Conservation (phyloP, 2,113 vertebrate species). For the Trichomycterus rosablanca region DNA sequence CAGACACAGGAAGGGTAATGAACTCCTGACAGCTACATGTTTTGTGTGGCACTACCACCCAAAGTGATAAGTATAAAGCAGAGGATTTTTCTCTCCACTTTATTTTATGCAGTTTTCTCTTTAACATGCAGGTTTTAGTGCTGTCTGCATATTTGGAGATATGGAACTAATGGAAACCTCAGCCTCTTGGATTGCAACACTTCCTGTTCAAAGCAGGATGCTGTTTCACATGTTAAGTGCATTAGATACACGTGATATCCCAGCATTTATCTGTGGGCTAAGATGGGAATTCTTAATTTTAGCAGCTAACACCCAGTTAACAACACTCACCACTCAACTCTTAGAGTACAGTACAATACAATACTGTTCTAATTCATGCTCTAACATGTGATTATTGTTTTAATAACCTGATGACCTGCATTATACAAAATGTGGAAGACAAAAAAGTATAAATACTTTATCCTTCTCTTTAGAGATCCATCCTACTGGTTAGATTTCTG, state of each 20-base stretch:
- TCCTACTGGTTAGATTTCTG: too few relatives aligned
- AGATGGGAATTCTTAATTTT: slow-evolving; percentile 10
- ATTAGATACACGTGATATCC: slow-evolving; percentile 47
- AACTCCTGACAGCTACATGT: too few relatives aligned
- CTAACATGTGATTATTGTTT: too few relatives aligned
- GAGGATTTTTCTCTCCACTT: background rate
- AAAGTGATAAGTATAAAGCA: too few relatives aligned
- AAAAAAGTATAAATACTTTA: too few relatives aligned
- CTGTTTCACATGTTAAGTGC: slow-evolving; percentile 42
- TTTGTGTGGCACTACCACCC: too few relatives aligned
- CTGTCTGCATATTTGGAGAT: background rate
- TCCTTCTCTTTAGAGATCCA: too few relatives aligned
- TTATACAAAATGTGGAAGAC: too few relatives aligned
- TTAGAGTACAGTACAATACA: background rate
- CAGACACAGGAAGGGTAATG: too few relatives aligned
- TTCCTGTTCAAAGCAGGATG: slow-evolving; percentile 29
- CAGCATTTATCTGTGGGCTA: slow-evolving; percentile 39
- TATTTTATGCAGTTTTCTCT: background rate
- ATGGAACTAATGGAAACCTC: slow-evolving; percentile 9
- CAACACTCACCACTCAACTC: slow-evolving; percentile 23
- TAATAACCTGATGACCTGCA: too few relatives aligned
- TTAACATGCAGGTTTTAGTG: background rate
- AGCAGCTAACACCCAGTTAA: slow-evolving; percentile 23
- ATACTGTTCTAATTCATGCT: too few relatives aligned
- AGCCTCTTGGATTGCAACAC: background rate